phyloP scores from a whole-genome alignment of 2,113 vertebrate genomes.

The Pelecanoides urinatrix region DNA sequence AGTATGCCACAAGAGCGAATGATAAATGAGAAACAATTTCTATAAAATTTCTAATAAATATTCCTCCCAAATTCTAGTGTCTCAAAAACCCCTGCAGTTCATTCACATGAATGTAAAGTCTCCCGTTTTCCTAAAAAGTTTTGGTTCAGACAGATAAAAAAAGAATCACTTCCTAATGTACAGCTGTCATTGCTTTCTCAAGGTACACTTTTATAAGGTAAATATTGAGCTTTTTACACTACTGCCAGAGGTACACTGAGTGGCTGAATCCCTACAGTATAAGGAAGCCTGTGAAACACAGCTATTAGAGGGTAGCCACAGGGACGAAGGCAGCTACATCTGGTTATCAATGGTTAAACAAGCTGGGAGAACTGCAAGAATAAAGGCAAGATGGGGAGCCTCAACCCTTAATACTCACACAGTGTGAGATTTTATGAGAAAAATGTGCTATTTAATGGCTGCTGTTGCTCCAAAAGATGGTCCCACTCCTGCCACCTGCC shows the following conservation, averaged over 20 bases:
- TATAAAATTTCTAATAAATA: neutral
- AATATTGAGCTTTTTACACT: slow-evolving; percentile 24
- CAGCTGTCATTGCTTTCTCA: slow-evolving; percentile 50
- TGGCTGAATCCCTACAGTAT: neutral
- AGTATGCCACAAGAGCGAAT: neutral
- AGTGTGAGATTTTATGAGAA: neutral
- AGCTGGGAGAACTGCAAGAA: neutral
- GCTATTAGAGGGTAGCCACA: neutral
- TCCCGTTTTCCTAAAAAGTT: neutral
- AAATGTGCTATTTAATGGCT: neutral
- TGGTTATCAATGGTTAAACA: neutral
- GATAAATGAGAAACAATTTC: neutral
- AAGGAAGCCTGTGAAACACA: neutral
- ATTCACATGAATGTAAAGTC: neutral
- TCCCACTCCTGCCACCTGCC: neutral
- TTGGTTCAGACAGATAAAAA: neutral
- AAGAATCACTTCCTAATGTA: slow-evolving; percentile 35
- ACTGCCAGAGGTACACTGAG: slow-evolving; percentile 15
- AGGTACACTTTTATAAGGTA: neutral
- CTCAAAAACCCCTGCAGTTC: neutral
- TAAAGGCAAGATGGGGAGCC: neutral
- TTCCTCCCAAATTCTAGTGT: neutral
- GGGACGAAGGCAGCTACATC: neutral
- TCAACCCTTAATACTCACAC: neutral
- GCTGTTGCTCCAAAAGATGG: neutral